Evolutionary conservation across 2,113 vertebrate genomes (phyloP).

Genomic region (Otocyon megalotis): DNA sequence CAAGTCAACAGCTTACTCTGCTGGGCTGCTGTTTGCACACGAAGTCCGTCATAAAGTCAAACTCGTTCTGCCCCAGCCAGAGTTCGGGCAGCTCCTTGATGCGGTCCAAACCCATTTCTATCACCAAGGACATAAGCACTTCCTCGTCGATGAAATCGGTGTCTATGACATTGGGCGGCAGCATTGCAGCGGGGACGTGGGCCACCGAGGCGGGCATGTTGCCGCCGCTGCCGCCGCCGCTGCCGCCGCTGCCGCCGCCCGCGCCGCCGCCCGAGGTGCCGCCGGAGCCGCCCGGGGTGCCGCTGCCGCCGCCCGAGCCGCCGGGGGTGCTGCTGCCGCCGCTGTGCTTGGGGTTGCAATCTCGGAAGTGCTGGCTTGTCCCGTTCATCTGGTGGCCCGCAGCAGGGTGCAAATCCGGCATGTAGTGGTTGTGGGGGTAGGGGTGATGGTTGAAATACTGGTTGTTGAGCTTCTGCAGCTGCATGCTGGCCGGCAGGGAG

Average conservation of each 20-base stretch:
- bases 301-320: conserved; percentile 72
- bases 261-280: conserved; percentile 84
- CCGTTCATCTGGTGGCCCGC: conserved; percentile 91
- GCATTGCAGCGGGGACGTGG: conserved; percentile 91
- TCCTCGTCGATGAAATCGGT: conserved; percentile 96
- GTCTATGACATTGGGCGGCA: conserved; percentile 96
- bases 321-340: conserved; percentile 79
- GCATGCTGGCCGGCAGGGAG: conserved; percentile 93
- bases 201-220: conserved; percentile 88
- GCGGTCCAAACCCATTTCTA: conserved; percentile 95
- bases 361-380: conserved; percentile 92
- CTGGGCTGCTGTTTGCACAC: conserved; percentile 95
- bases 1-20: conserved; percentile 93
- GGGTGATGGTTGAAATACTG: conserved; percentile 94
- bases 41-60: conserved; percentile 96
- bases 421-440: conserved; percentile 92
- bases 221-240: conserved; percentile 72
- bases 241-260: conserved; percentile 51
- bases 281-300: conserved; percentile 74
- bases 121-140: conserved; percentile 94
- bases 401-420: conserved; percentile 93
- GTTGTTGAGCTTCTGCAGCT: conserved; percentile 95
- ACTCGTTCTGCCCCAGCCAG: conserved; percentile 95
- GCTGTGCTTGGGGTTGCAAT: conserved; percentile 92
- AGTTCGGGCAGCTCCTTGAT: conserved; percentile 95